A percentile compares a stretch with the other conserved stretches of the same genome.
phyloP scores from a whole-genome alignment of 2,888 invertebrate species.

The Euphydryas editha region DNA sequence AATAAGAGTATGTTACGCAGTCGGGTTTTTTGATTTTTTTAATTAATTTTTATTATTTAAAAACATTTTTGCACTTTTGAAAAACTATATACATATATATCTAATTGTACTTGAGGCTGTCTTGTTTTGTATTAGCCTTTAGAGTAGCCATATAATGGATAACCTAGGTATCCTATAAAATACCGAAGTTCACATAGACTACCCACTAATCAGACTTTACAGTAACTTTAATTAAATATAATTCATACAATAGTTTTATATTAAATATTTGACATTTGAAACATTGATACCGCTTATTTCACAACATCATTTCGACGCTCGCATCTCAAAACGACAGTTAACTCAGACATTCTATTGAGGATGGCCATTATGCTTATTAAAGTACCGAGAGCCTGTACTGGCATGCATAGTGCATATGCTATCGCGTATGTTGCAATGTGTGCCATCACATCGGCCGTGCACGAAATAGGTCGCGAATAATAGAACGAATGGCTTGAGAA shows the following conservation, averaged over 20 bases:
- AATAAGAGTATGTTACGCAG: too few species aligned
- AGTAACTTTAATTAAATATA: background rate
- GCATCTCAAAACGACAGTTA: conserved; percentile 18
- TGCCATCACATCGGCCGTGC: conserved; percentile 35
- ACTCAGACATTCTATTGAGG: conserved; percentile 32
- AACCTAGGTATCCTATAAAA: too few species aligned
- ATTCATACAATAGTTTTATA: background rate
- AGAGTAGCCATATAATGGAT: too few species aligned
- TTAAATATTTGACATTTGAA: background rate
- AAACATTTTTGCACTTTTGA: too few species aligned
- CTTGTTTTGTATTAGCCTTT: too few species aligned
- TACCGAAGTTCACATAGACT: too few species aligned
- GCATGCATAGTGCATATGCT: conserved; percentile 36
- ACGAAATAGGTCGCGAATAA: conserved; percentile 49
- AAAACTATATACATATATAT: too few species aligned
- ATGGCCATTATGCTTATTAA: conserved; percentile 38
- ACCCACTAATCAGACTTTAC: too few species aligned
- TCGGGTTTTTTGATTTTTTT: too few species aligned
- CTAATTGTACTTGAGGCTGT: too few species aligned
- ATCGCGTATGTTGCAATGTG: conserved; percentile 40
- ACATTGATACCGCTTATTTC: conserved; percentile 8
- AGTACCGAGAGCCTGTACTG: conserved; percentile 20
- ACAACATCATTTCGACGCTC: conserved; percentile 16
- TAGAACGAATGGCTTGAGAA: conserved; percentile 36
- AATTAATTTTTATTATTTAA: too few species aligned